Evolutionary conservation across 1,140 invertebrate species (phyloP).

Genomic region (Oscheius sp.): DNA sequence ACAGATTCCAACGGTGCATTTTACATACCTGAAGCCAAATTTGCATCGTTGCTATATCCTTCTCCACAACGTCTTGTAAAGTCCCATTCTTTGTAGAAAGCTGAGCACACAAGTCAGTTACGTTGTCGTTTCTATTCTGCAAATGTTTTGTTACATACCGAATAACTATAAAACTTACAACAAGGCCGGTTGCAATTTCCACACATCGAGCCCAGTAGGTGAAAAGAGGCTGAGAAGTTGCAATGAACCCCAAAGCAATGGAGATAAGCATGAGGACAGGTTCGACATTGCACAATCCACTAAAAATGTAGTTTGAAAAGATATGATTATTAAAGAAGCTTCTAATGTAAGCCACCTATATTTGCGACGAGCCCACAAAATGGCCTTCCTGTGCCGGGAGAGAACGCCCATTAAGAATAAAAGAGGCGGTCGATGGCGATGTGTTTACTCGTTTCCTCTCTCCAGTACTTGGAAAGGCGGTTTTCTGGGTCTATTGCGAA

Average conservation of each 20-base stretch:
- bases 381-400: background rate
- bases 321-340: background rate
- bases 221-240: slow-evolving; percentile 25
- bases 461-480: too few relatives aligned
- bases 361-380: background rate
- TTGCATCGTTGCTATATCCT: slow-evolving; percentile 25
- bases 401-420: background rate
- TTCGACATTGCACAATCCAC: slow-evolving; percentile 21
- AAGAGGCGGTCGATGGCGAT: too few relatives aligned
- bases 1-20: too few relatives aligned
- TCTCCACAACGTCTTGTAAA: slow-evolving; percentile 22
- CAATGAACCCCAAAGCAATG: slow-evolving; percentile 8
- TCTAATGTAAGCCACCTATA: background rate
- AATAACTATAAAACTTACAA: background rate
- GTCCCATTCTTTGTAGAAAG: slow-evolving; percentile 10
- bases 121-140: background rate
- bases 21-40: slow-evolving; percentile 19
- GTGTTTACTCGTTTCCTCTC: too few relatives aligned
- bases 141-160: background rate
- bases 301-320: slow-evolving; percentile 17
- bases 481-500: too few relatives aligned
- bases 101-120: slow-evolving; percentile 13
- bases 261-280: slow-evolving; percentile 20
- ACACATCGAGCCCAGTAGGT: slow-evolving; percentile 38
- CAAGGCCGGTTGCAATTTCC: slow-evolving; percentile 7